Conservation (phyloP, 2,113 vertebrate genomes). For the Callorhinus ursinus region DNA sequence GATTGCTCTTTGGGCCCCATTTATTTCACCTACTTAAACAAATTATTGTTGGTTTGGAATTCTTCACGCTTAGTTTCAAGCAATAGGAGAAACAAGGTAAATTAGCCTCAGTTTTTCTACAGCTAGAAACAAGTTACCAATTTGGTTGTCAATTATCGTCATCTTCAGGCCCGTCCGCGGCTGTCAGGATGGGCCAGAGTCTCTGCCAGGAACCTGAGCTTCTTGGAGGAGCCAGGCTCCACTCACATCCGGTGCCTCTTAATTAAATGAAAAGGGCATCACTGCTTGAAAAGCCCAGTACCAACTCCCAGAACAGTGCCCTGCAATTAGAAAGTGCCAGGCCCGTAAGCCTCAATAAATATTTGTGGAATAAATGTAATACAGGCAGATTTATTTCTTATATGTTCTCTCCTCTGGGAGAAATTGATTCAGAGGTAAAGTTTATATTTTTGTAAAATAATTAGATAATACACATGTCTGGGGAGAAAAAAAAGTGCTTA, state of each 20-base stretch:
- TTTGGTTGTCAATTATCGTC: not conserved
- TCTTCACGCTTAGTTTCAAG: not conserved
- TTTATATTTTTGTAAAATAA: conserved; percentile 29
- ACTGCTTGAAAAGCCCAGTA: not conserved
- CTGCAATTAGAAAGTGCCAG: not conserved
- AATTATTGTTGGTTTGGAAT: not conserved
- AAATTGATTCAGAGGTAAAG: not conserved
- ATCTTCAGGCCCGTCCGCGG: no score
- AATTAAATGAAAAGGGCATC: not conserved
- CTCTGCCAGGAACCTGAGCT: no score
- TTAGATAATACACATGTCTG: not conserved
- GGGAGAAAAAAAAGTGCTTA: not conserved
- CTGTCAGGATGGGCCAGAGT: not conserved
- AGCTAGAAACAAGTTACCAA: not conserved
- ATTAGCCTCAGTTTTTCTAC: not conserved
- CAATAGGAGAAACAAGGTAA: not conserved
- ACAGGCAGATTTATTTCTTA: not conserved
- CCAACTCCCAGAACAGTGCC: not conserved
- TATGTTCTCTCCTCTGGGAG: not conserved
- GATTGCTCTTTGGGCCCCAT: not conserved
- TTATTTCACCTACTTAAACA: not conserved
- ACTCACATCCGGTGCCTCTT: not conserved
- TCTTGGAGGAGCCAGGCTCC: not conserved
- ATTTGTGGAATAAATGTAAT: not conserved
- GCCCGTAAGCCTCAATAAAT: not conserved